phyloP scores from a whole-genome alignment of 2,888 invertebrate genomes.

The Azorinus chamasolen region DNA sequence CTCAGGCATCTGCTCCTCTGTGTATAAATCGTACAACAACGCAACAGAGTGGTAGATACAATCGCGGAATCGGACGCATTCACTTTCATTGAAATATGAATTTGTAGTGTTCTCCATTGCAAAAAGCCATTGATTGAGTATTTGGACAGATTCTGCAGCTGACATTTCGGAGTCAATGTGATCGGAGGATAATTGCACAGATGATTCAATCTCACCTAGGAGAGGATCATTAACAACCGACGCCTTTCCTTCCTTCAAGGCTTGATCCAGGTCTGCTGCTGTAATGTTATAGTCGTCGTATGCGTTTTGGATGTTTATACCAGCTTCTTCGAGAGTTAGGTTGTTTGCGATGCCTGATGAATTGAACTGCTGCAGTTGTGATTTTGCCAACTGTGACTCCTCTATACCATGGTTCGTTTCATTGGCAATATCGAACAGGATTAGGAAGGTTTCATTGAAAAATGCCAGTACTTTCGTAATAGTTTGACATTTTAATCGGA shows the following conservation, averaged over 20 bases:
- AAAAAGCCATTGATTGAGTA: constrained; percentile 25
- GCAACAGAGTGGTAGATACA: constrained; percentile 31
- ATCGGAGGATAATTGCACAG: constrained; percentile 5
- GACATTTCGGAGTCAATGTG: constrained; percentile 15
- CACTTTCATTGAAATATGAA: constrained; percentile 13
- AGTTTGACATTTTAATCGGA: constrained; percentile 32
- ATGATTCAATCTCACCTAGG: constrained; percentile 6
- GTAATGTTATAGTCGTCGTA: constrained; percentile 42
- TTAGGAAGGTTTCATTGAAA: constrained; percentile 12
- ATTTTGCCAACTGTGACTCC: constrained; percentile 1
- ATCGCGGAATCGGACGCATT: constrained; percentile 39
- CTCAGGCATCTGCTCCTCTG: constrained; percentile 15
- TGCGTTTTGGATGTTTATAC: constrained; percentile 24
- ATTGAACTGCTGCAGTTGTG: constrained; percentile 1
- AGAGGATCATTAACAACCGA: constrained; percentile 30
- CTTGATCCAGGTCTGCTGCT: constrained; percentile 20
- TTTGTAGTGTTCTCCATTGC: constrained; percentile 31
- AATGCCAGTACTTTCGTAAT: constrained; percentile 16
- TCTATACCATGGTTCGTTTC: constrained; percentile 21
- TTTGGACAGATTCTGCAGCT: not conserved
- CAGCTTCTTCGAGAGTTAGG: constrained; percentile 28
- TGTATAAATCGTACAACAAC: constrained; percentile 26
- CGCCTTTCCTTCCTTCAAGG: constrained; percentile 17
- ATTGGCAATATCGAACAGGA: constrained; percentile 23
- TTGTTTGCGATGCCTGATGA: not conserved